phyloP scores from a whole-genome alignment of 2,113 vertebrate genomes.

The Pogona vitticeps region DNA sequence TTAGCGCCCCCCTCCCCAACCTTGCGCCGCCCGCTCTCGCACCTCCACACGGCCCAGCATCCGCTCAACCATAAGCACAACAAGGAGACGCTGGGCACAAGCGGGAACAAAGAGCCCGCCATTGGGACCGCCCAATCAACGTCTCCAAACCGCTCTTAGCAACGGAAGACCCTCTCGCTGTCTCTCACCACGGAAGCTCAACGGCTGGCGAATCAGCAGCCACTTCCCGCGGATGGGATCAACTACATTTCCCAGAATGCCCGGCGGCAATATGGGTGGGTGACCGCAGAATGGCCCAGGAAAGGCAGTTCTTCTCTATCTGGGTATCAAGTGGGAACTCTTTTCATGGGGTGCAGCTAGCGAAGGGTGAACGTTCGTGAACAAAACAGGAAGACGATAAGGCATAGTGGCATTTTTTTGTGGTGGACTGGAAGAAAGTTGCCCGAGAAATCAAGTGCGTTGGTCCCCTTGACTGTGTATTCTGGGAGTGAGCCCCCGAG shows the following conservation, averaged over 20 bases:
- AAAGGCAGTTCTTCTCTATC: background rate
- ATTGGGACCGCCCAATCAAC: background rate
- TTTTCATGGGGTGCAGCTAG: background rate
- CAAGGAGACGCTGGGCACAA: background rate
- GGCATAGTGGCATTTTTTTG: no score
- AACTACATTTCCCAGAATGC: fast-evolving
- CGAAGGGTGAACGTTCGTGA: background rate
- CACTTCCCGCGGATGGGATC: background rate
- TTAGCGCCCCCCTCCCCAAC: no score
- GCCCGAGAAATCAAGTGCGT: no score
- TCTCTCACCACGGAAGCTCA: background rate
- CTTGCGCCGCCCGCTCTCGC: no score
- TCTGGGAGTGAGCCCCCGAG: background rate
- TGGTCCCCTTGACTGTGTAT: no score
- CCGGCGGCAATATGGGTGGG: background rate
- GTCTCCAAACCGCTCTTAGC: background rate
- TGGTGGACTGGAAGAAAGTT: no score
- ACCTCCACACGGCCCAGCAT: background rate
- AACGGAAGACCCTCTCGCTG: background rate
- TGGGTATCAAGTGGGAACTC: background rate
- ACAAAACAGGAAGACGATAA: no score
- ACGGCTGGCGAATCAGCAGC: background rate
- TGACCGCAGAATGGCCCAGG: background rate
- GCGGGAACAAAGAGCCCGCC: background rate
- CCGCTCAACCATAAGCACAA: conserved; percentile 8